Base-by-base conservation (phyloP, 2,113 vertebrate genomes). In the Alosa alosa region DNA sequence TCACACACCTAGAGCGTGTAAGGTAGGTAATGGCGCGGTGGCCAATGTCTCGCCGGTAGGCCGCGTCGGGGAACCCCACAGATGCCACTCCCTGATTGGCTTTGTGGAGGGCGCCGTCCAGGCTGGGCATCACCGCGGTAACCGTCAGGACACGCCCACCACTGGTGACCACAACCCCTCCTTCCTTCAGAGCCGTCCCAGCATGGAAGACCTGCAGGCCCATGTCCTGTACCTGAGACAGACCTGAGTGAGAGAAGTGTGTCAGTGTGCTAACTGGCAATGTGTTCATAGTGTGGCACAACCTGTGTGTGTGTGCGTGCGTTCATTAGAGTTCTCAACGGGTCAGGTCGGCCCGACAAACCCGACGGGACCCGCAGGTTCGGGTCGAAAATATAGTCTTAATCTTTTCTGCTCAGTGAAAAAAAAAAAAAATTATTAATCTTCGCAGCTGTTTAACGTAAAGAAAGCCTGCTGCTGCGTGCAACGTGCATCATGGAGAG, bases 181-280 rank as follows among this genome's bases (percentile, higher is more conserved):
- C 96, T 0, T 96, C 95, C 86, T 94, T 95, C 25, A 97, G 90
- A 1, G 94, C 87, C 0, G 98, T 99, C 83, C 97, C 97, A 0
- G 97, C 97, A 1, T 99, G 98, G 93, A 99, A 99, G 31, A 99
- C 97, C 92, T 97, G 94, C 85, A 98, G 86, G 2, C 96, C 97
- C 83, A 92, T 93, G 5, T 96, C 94, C 84, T 91, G 91, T 36
- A 96, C 94, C 89, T 94, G 93, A 0, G 95, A 88, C 81, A 99
- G 89, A 44, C 97, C 98, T 99, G 87, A 7, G 31, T 5, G 49
- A 52, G 31, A 11, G 20, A 50, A 17, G 47, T 11, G n/a, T 52
- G 6, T n/a, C 7, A 64, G 5, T n/a, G 57, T 64, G 57, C 5
- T 64, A 20, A 64, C 57, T 64, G 57, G 1, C 20, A 64, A 64